Evolutionary conservation across 2,113 vertebrate genomes (phyloP).

Genomic region (Pterocles orientalis): DNA sequence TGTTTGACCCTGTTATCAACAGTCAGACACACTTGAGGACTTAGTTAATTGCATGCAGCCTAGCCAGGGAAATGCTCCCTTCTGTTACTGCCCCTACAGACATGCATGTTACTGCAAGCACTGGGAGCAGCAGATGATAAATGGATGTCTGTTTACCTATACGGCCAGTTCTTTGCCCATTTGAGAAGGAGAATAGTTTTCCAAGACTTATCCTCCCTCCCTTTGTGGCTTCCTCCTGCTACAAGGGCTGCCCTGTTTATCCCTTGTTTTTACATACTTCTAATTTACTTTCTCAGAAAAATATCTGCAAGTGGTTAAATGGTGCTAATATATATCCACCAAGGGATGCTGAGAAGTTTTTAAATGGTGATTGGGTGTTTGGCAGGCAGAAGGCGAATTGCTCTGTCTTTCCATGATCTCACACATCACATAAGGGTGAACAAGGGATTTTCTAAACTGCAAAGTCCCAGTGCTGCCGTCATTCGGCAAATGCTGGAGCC

Average conservation of each 20-base stretch:
- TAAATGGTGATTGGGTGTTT: conserved; percentile 49
- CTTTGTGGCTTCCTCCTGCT: not conserved
- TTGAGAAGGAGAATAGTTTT: not conserved
- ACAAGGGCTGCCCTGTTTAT: not conserved
- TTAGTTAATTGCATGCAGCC: fast-evolving
- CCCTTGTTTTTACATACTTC: not conserved
- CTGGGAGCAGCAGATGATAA: not conserved
- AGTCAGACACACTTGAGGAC: not conserved
- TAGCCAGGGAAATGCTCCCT: not conserved
- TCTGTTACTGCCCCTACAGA: not conserved
- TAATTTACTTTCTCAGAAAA: conserved; percentile 36
- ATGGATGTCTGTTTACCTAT: not conserved
- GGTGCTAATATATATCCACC: conserved; percentile 42
- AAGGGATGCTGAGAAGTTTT: conserved; percentile 53
- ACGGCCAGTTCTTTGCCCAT: not conserved
- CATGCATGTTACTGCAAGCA: fast-evolving
- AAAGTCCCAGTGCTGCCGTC: conserved; percentile 46
- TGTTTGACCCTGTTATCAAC: not conserved
- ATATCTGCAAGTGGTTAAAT: conserved; percentile 13
- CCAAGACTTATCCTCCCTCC: not conserved
- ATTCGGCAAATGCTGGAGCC: conserved; percentile 3
- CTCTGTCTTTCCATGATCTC: conserved; percentile 68
- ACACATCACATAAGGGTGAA: conserved; percentile 54
- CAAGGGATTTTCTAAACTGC: conserved; percentile 46
- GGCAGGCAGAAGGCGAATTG: conserved; percentile 50